Percentiles rank a stretch among this genome's conserved stretches.
phyloP scores from a whole-genome alignment of 2,797 vertebrate genomes.

The Antrozous pallidus region DNA sequence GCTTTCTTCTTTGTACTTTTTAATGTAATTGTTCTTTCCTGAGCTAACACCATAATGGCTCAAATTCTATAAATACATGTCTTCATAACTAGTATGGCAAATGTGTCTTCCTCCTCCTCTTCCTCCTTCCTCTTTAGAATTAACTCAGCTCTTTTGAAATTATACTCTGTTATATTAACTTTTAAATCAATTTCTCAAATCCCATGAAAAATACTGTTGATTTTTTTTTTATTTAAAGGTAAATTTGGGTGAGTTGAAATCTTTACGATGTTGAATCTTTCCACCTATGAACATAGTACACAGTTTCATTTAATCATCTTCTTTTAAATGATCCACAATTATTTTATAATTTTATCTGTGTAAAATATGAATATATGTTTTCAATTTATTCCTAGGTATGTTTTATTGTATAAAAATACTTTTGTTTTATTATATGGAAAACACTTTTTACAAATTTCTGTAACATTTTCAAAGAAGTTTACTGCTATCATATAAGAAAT shows the following conservation, averaged over 20 bases:
- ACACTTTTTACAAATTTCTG: neutral
- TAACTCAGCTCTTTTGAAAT: neutral
- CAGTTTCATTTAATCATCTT: neutral
- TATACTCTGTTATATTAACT: neutral
- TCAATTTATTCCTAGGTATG: neutral
- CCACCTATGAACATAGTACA: neutral
- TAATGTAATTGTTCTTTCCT: neutral
- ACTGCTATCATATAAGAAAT: neutral
- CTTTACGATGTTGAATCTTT: neutral
- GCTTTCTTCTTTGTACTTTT: neutral
- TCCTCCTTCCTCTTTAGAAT: neutral
- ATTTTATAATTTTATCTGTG: neutral
- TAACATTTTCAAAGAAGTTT: neutral
- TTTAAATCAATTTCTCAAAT: neutral
- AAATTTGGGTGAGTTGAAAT: neutral
- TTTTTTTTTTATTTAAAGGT: neutral
- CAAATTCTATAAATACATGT: neutral
- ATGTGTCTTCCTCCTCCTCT: neutral
- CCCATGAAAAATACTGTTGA: neutral
- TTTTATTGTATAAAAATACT: neutral
- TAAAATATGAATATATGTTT: conserved; percentile 3
- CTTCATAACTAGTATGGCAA: neutral
- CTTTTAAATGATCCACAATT: neutral
- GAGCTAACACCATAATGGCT: neutral
- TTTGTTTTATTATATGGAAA: neutral